Base-by-base conservation (phyloP, 2,888 invertebrate genomes). In the Beris chalybata region DNA sequence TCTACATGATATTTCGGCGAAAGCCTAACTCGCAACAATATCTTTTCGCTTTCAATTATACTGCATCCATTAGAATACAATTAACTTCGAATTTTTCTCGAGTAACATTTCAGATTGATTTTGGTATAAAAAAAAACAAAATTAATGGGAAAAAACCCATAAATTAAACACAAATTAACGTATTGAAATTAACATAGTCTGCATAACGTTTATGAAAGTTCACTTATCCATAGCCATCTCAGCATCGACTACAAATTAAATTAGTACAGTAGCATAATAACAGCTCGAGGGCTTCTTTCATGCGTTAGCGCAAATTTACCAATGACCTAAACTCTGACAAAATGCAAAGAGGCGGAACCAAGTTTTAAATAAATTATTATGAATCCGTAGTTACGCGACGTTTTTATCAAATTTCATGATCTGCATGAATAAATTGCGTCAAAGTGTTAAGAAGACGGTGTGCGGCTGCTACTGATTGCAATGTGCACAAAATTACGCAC, bases 391-490 rank as follows among this genome's bases (percentile, higher is more conserved):
- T 15, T 61, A 38, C 43, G 61, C 61, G 61, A 61, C 61, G 50
- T 61, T 61, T 61, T 61, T 61, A 61, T 61, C 61, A 50, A 61
- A 61, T 38, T 52, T 52, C 38, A 43, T 47, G 61, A 65, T 65
- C 68, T 68, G 56, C 63, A 52, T 63, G 65, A 56, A 68, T 68
- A 68, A 68, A 68, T 68, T 65, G 63, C 65, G 52, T 57, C 63
- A 58, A 68, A 63, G 68, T 68, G 68, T 65, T 68, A 63, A 68
- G 65, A 64, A 56, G 64, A 45, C 29, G 43, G 43, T 13, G 11
- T 6, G 52, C 38, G 13, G 38, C 15, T 38, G 52, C 61, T 61
- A 50, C 61, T 15, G 59, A 31, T 59, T 31, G 48, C 7, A 22
- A 4, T 15, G 13, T 52, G 38, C 43, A 38, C 22, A 32, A 38